Evolutionary conservation across 2,113 vertebrate genomes (phyloP), one percentile per base, ranked within the genome.

Genomic region (Morone saxatilis): DNA sequence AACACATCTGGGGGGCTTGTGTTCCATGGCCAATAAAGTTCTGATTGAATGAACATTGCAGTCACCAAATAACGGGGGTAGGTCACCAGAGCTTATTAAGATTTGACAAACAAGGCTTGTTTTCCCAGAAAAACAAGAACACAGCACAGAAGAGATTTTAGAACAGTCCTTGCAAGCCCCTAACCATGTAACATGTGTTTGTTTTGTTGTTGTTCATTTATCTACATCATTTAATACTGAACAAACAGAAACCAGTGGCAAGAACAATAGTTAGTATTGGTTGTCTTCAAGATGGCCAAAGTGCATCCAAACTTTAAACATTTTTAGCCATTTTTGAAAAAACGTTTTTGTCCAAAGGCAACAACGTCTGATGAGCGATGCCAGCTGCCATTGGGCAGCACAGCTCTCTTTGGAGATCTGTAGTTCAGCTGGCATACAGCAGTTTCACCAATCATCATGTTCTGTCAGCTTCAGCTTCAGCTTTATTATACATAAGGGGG

Each of bases 1-100:
- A 56, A 72, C 81, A 63, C 41, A 6, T 66, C 51, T 53, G 41
- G 4, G 69, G 47, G 22, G 22, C 25, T 57, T 2, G 13, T 31
- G 53, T 83, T 54, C 76, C 62, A 71, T 41, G 65, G 72, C 61
- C 45, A 73, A 60, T 76, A 56, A 67, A 76, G 50, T 73, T 72
- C 4, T 68, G 62, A 78, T 48, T 16, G 48, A 81, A 60, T 57
- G 59, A 59, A 50, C 60, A 38, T 59, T 20, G 72, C 43, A 51
- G 43, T 53, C 38, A 41, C 40, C 19, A 72, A 47, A 77, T 68
- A 48, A 36, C 20, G 41, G 51, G 25, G 56, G 31, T 31, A 62
- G 54, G 62, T 48, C 69, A 17, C 43, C 43, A 65, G 60, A 71
- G 67, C 10, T 25, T 68, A 74, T 84, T 61, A 48, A 60, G 22